phyloP scores from a whole-genome alignment of 1,140 invertebrate species.

The Achatina immaculata region DNA sequence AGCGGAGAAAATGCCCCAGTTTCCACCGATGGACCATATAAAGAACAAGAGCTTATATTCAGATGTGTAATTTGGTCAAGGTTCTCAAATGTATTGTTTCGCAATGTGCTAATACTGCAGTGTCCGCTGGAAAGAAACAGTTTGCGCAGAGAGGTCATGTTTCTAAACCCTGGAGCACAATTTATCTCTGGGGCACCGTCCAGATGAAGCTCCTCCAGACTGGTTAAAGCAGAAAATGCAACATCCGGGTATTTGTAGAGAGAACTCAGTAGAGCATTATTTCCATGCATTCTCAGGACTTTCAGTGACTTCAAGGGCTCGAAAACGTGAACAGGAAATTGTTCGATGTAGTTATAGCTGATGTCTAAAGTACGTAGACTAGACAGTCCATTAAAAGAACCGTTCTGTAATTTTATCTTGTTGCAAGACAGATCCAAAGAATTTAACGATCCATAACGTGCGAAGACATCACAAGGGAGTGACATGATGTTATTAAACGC shows the following conservation, averaged over 20 bases:
- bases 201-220: not conserved
- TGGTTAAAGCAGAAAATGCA: not conserved
- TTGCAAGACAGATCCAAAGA: not conserved
- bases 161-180: not conserved
- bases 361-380: not conserved
- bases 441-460: not conserved
- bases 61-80: not conserved
- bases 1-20: not conserved
- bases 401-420: not conserved
- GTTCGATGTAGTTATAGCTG: not conserved
- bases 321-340: not conserved
- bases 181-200: not conserved
- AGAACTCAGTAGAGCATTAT: not conserved
- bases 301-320: not conserved
- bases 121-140: not conserved
- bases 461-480: not conserved
- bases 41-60: not conserved
- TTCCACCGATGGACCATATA: not conserved
- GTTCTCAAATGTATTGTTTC: not conserved
- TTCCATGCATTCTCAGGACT: not conserved
- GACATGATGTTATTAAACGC: not conserved
- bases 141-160: not conserved
- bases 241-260: not conserved
- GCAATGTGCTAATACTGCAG: not conserved
- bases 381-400: not conserved